These are phyloP conservation scores for Papilio machaon DNA, from an alignment of 1,140 invertebrate genomes.

Conservation along the genomic window DNA sequence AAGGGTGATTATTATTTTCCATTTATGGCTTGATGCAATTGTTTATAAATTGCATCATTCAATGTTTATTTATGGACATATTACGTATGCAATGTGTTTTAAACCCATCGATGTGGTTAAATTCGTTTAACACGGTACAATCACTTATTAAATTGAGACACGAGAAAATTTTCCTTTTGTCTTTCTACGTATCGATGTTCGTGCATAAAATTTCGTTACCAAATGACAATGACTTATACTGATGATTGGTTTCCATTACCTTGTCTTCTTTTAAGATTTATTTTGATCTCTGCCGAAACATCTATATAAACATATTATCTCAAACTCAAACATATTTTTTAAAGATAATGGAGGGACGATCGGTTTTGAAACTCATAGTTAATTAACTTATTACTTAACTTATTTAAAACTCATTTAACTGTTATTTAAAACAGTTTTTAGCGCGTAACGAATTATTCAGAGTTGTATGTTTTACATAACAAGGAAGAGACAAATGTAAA, in stretches of 20 bases:
- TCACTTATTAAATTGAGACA: neutral
- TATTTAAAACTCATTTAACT: neutral
- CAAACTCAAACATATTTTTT: no score
- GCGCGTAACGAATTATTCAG: neutral
- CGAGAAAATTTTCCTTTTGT: neutral
- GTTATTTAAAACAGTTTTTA: neutral
- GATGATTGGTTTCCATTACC: no score
- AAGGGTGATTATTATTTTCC: neutral
- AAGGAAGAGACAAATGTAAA: slow-evolving; percentile 24
- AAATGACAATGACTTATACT: no score
- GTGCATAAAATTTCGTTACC: no score
- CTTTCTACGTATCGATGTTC: no score
- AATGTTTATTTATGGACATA: neutral
- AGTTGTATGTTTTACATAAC: neutral
- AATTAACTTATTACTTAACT: no score
- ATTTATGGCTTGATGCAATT: neutral
- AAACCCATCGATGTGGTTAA: neutral
- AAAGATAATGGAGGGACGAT: no score
- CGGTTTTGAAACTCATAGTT: no score
- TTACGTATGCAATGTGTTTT: neutral
- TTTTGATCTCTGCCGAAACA: no score
- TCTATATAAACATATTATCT: no score
- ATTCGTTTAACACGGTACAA: neutral
- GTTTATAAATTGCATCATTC: slow-evolving; percentile 19
- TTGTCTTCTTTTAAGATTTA: no score